These are phyloP conservation scores for Epinotia nisella DNA, from an alignment of 2,888 invertebrate genomes.

Conservation along the genomic window DNA sequence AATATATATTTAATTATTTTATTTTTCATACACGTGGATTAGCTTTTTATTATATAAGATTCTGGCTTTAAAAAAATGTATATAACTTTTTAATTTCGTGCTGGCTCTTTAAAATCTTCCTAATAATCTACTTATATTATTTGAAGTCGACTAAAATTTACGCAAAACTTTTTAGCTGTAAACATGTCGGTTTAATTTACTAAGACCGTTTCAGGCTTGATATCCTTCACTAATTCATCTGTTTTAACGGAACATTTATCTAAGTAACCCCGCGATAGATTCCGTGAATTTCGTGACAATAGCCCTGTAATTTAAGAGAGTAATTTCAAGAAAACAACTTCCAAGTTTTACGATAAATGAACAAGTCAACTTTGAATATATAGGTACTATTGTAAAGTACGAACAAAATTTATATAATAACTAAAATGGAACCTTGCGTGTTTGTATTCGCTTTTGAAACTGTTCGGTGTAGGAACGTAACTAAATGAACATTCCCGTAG, in stretches of 20 bases:
- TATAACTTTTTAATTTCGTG: too few species aligned
- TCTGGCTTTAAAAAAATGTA: too few species aligned
- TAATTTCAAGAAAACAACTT: conserved; percentile 39
- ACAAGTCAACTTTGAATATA: conserved; percentile 24
- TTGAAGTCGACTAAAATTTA: background rate
- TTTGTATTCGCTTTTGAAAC: conserved; percentile 1
- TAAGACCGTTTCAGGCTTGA: background rate
- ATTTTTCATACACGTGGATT: too few species aligned
- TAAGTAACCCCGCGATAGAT: conserved; percentile 33
- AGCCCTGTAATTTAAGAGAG: conserved; percentile 32
- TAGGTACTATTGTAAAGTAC: conserved; percentile 29
- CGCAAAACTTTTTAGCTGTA: background rate
- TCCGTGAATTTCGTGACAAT: conserved; percentile 37
- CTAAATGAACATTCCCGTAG: conserved; percentile 3
- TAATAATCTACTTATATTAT: background rate
- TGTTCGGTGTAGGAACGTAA: background rate
- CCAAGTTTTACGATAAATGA: conserved; percentile 30
- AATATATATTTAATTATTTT: too few species aligned
- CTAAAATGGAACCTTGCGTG: background rate
- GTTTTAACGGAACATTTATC: conserved; percentile 34
- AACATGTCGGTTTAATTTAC: background rate
- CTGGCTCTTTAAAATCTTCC: too few species aligned
- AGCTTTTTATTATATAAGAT: too few species aligned
- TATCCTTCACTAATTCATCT: conserved; percentile 18
- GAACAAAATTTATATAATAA: conserved; percentile 2